Percentiles rank a stretch among this genome's conserved stretches.
These are phyloP conservation scores for Phyto melanocephala DNA, from an alignment of 2,888 invertebrate genomes.

Conservation along the genomic window DNA sequence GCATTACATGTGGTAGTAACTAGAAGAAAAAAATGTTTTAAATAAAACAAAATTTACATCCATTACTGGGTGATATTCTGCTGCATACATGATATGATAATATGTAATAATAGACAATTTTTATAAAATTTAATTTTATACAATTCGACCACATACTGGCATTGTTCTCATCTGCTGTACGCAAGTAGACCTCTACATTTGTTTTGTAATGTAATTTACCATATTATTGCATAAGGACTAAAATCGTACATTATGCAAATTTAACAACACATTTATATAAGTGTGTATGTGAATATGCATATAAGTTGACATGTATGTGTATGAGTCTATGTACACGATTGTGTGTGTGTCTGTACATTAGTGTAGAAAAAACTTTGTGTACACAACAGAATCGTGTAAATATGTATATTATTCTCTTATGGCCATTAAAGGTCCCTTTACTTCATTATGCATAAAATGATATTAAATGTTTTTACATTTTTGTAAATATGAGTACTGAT, in stretches of 20 bases:
- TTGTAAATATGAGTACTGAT: neutral
- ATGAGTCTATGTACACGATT: neutral
- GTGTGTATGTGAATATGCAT: neutral
- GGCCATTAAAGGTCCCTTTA: slow-evolving; percentile 58
- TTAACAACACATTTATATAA: slow-evolving; percentile 40
- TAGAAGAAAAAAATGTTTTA: neutral
- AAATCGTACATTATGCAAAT: slow-evolving; percentile 64
- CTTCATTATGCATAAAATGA: slow-evolving; percentile 61
- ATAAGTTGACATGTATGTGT: neutral
- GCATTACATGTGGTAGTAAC: slow-evolving; percentile 6
- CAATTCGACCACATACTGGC: neutral
- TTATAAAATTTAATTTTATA: neutral
- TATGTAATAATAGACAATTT: neutral
- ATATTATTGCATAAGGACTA: slow-evolving; percentile 53
- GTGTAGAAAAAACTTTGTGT: neutral
- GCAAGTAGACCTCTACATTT: slow-evolving; percentile 20
- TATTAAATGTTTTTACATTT: slow-evolving; percentile 51
- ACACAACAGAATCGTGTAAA: no score
- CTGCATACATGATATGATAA: no score
- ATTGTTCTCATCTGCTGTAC: neutral
- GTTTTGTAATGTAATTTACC: slow-evolving; percentile 43
- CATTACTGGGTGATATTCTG: no score
- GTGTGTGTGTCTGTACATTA: neutral
- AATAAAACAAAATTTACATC: neutral
- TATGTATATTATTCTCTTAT: slow-evolving; percentile 31